Evolutionary conservation across 1,140 invertebrate genomes (phyloP).

Genomic region (Atopsyche davidsoni): DNA sequence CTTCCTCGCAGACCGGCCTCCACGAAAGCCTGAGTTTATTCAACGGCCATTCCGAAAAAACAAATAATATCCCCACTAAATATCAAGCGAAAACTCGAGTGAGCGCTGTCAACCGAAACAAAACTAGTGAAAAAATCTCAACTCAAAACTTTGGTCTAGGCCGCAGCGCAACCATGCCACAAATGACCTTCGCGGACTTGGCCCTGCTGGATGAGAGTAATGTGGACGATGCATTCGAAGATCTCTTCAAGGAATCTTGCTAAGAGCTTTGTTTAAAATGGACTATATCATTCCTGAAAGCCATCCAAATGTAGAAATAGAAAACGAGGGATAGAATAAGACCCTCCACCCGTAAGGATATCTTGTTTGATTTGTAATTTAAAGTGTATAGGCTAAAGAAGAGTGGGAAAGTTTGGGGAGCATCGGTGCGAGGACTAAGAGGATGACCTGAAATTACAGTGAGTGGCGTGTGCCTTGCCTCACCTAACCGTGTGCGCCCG

Average conservation of each 20-base stretch:
- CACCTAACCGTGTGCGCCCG: constrained; percentile 20
- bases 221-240: constrained; percentile 70
- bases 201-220: constrained; percentile 62
- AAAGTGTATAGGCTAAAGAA: constrained; percentile 28
- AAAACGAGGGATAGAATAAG: constrained; percentile 13
- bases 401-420: constrained; percentile 12
- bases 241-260: constrained; percentile 56
- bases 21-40: constrained; percentile 20
- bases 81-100: constrained; percentile 14
- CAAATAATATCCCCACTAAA: constrained; percentile 2
- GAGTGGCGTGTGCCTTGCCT: constrained; percentile 20
- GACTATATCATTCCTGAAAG: constrained; percentile 28
- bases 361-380: constrained; percentile 29
- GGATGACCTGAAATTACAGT: constrained; percentile 4
- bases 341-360: constrained; percentile 18
- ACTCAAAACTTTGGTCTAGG: constrained; percentile 46
- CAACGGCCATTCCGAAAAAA: not conserved
- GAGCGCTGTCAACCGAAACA: constrained; percentile 41
- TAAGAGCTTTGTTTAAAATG: constrained; percentile 5
- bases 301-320: constrained; percentile 29
- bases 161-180: constrained; percentile 69
- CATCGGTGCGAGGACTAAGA: constrained; percentile 8
- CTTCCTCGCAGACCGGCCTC: constrained; percentile 26
- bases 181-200: constrained; percentile 54
- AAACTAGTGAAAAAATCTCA: constrained; percentile 47